Percentiles rank a stretch among this genome's conserved stretches.
Evolutionary conservation across 2,888 invertebrate genomes (phyloP).

Genomic region (Drosophila bunnanda): DNA sequence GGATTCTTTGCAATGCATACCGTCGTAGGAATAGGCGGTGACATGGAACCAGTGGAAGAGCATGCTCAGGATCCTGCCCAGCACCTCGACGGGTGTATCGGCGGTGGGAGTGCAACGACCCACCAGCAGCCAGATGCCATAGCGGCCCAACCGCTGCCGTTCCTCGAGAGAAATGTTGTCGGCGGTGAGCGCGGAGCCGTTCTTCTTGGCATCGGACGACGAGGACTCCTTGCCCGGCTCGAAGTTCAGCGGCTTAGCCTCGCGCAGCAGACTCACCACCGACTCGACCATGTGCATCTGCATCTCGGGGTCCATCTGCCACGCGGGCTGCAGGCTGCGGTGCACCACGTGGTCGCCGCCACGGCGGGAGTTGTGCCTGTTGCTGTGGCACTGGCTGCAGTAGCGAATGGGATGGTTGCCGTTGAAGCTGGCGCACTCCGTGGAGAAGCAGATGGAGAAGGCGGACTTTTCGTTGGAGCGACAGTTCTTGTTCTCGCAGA

Average conservation of each 20-base stretch:
- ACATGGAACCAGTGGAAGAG: constrained; percentile 99
- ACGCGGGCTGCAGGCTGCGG: constrained; percentile 92
- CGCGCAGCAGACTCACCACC: constrained; percentile 95
- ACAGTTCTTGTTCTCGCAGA: constrained; percentile 99
- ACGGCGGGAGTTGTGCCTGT: constrained; percentile 93
- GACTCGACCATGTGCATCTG: constrained; percentile 97
- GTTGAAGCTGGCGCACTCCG: constrained; percentile 98
- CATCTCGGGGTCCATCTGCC: constrained; percentile 95
- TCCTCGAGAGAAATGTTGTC: constrained; percentile 93
- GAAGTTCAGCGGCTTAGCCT: constrained; percentile 93
- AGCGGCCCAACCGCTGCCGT: constrained; percentile 94
- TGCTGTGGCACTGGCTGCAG: constrained; percentile 95
- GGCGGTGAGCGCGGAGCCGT: constrained; percentile 82
- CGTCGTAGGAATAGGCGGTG: constrained; percentile 97
- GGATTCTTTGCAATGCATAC: constrained; percentile 85
- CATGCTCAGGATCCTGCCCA: constrained; percentile 97
- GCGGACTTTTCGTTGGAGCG: constrained; percentile 95
- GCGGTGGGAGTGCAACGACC: constrained; percentile 94
- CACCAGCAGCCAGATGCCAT: constrained; percentile 98
- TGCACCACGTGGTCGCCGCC: constrained; percentile 97
- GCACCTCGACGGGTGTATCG: constrained; percentile 90
- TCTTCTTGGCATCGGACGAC: constrained; percentile 84
- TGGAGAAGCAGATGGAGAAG: constrained; percentile 97
- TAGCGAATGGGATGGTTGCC: constrained; percentile 98
- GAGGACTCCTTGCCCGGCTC: constrained; percentile 86